Percentiles rank a stretch among this genome's conserved stretches.
These are phyloP conservation scores for Malacoctenus gilli DNA, from an alignment of 2,797 vertebrate genomes.

Conservation along the genomic window DNA sequence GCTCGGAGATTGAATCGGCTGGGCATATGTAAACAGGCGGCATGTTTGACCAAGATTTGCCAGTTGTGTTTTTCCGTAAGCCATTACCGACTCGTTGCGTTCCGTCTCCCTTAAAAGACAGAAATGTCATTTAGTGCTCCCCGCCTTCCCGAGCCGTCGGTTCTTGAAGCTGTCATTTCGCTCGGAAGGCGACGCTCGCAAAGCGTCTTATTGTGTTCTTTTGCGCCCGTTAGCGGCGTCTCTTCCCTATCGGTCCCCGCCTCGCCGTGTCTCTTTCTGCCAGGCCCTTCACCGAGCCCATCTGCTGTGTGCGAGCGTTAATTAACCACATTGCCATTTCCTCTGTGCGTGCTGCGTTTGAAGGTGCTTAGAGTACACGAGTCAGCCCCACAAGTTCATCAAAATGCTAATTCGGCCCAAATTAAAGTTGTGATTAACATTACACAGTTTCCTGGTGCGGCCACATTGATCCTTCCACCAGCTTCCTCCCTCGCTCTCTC, in stretches of 20 bases:
- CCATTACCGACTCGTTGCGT: slow-evolving; percentile 68
- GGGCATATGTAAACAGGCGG: slow-evolving; percentile 76
- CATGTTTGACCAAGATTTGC: slow-evolving; percentile 75
- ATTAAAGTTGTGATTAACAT: slow-evolving; percentile 99
- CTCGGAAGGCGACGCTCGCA: slow-evolving; percentile 39
- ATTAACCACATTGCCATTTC: slow-evolving; percentile 98
- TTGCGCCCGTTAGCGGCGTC: slow-evolving; percentile 55
- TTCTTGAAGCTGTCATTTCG: slow-evolving; percentile 56
- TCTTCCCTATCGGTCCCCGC: slow-evolving; percentile 50
- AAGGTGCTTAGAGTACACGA: slow-evolving; percentile 92
- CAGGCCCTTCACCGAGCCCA: slow-evolving; percentile 91
- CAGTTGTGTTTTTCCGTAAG: slow-evolving; percentile 68
- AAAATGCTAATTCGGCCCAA: slow-evolving; percentile 99
- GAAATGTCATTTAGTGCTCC: slow-evolving; percentile 61
- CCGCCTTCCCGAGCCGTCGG: slow-evolving; percentile 46
- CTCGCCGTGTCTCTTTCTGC: slow-evolving; percentile 65
- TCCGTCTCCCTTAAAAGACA: slow-evolving; percentile 65
- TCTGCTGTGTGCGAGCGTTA: slow-evolving; percentile 94
- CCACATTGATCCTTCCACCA: slow-evolving; percentile 92
- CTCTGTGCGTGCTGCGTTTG: slow-evolving; percentile 89
- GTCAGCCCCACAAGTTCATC: slow-evolving; percentile 95
- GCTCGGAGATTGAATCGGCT: slow-evolving; percentile 76
- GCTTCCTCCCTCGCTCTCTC: slow-evolving; percentile 59
- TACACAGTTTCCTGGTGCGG: slow-evolving; percentile 96
- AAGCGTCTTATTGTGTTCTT: slow-evolving; percentile 53